Base-by-base conservation (phyloP, 2,888 invertebrate species). In the Ferrisia virgata region DNA sequence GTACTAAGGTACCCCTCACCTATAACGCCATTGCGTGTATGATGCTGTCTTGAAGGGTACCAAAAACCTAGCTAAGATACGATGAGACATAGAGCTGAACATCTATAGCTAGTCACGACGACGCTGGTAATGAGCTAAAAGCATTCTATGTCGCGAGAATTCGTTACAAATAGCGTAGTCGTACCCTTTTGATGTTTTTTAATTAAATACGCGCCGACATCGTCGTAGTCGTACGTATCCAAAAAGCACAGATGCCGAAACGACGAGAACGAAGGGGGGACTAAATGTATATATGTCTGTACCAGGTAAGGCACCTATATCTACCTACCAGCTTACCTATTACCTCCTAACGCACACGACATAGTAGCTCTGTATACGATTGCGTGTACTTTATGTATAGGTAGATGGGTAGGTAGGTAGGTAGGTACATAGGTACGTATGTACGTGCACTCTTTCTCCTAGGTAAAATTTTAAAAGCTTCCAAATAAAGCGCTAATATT, bases 111-210 rank as follows among this genome's bases (percentile, higher is more conserved):
- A n/a, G n/a, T 15, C 13, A 13, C 43, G 43, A 47, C 47, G 40
- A 47, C 18, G 47, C 0, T 47, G 58, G 28, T 64, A 64, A 64
- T 28, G 58, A 64, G 58, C 58, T 64, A 25, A 64, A 64, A 64
- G 58, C 58, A 64, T 64, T 64, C 3, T 28, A 64, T 28, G 58
- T 28, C 58, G 58, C 58, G 58, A 64, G 28, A 64, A 25, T 64
- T 11, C 28, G 58, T 64, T 64, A 64, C 58, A 64, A 64, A 64
- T 64, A 64, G 13, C 58, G 28, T 64, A 22, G 58, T 64, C 28
- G 25, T 28, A 28, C 58, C 58, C 58, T 64, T 64, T 64, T 64
- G 58, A 64, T 64, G 58, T 64, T 64, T 64, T 64, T 64, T 64
- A 64, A 64, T 64, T 64, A 64, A 64, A 64, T 53, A 53, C 53